A percentile compares a stretch with the other conserved stretches of the same genome.
Conservation (phyloP, 1,140 invertebrate genomes). For the Probaryconus sp. region DNA sequence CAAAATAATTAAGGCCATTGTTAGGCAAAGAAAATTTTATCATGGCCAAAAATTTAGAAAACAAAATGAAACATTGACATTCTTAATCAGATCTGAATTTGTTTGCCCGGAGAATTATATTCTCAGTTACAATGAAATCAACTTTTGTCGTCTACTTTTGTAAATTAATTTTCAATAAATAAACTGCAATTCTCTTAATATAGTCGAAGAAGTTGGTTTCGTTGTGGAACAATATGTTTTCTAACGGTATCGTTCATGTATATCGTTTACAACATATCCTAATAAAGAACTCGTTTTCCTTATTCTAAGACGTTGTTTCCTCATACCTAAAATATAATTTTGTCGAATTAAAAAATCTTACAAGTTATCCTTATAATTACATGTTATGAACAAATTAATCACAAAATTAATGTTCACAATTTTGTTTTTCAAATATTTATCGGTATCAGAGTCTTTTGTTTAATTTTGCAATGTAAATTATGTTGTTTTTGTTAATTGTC, state of each 20-base stretch:
- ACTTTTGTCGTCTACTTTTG: conserved; percentile 13
- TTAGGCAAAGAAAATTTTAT: too few species aligned
- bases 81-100: too few species aligned
- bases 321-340: background rate
- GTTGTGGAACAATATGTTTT: conserved; percentile 11
- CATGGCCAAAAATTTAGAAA: too few species aligned
- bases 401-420: too few species aligned
- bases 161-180: background rate
- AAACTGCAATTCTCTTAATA: background rate
- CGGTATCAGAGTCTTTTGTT: too few species aligned
- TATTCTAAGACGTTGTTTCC: background rate
- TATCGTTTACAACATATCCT: conserved; percentile 74
- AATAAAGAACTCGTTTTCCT: conserved; percentile 59
- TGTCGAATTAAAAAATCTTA: background rate
- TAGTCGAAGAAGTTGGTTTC: conserved; percentile 25
- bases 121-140: conserved; percentile 16
- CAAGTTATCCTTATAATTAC: too few species aligned
- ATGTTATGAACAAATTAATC: too few species aligned
- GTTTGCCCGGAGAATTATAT: too few species aligned
- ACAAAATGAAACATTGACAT: too few species aligned
- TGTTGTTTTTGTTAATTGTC: conserved; percentile 23
- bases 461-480: conserved; percentile 5
- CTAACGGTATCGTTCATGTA: conserved; percentile 51
- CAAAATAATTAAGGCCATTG: too few species aligned
- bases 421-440: too few species aligned